Evolutionary conservation across 2,113 vertebrate genomes (phyloP), one percentile per base, ranked within the genome.

Genomic region (Dromas ardeola): DNA sequence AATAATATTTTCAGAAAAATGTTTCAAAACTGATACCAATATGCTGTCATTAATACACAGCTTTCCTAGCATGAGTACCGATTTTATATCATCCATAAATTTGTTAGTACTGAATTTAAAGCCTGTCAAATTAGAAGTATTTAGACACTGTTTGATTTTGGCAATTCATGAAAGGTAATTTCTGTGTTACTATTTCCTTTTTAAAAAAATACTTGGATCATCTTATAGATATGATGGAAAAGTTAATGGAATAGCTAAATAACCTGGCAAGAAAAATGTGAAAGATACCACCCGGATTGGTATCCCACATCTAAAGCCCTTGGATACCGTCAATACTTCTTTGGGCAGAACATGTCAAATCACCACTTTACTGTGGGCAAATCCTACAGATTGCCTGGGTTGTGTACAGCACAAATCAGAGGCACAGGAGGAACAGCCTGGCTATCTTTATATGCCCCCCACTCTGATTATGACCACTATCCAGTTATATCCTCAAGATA

Each of bases 401-500:
- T 32, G 27, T 56, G 34, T 15, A n/a, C 50, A 78, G 80, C 76
- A 83, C 55, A 78, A 66, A 74, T 62, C 29, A 56, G 77, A 79
- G 53, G 30, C 80, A 65, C 12, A n/a, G 52, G 36, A 93, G 36
- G 69, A 89, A 53, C 61, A 72, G 61, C 18, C 21, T 2, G 2
- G 79, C 53, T 95, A 87, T 89, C 86, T 95, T 89, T 95, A 67
- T 95, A 77, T 69, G 53, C 11, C 23, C 88, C 74, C 81, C n/a
- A 29, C 81, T 81, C 84, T 73, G 86, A 94, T 95, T 94, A 84
- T 58, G 63, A 53, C 62, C 0, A 0, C 45, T 76, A 70, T 69
- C 58, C 94, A 70, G 81, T 91, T 95, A 72, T 95, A 91, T 72
- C 73, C 77, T 70, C 22, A 52, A 66, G 91, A 91, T 96, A 96